A percentile compares a stretch with the other conserved stretches of the same genome.
These are phyloP conservation scores for Romanogobio albipinnatus DNA, from an alignment of 2,113 vertebrate species.

Conservation along the genomic window DNA sequence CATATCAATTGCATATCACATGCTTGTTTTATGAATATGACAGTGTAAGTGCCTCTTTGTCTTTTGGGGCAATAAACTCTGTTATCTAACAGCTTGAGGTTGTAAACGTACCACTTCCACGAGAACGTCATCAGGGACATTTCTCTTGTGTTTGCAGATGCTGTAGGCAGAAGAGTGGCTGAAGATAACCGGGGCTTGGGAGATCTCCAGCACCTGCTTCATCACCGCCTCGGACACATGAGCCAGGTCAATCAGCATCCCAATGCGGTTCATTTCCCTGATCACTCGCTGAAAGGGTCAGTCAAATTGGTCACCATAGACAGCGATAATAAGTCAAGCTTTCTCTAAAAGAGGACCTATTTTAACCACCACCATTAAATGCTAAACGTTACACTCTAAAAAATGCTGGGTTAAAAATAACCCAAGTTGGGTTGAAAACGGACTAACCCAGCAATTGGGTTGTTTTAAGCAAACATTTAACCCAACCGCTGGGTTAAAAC, in stretches of 20 bases:
- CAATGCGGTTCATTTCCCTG: slow-evolving; percentile 91
- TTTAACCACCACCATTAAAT: background rate
- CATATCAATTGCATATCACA: background rate
- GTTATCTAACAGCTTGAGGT: background rate
- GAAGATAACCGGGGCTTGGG: slow-evolving; percentile 89
- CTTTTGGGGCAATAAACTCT: background rate
- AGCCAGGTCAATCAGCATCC: slow-evolving; percentile 89
- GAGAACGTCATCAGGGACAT: slow-evolving; percentile 86
- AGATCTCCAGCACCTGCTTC: slow-evolving; percentile 77
- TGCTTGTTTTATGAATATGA: background rate
- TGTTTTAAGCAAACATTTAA: no score
- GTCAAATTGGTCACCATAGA: background rate
- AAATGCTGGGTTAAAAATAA: no score
- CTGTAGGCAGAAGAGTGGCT: slow-evolving; percentile 90
- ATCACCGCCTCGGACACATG: slow-evolving; percentile 85
- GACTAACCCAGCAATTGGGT: no score
- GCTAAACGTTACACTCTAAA: background rate
- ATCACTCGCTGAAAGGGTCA: slow-evolving; percentile 76
- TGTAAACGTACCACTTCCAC: slow-evolving; percentile 77
- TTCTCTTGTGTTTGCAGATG: slow-evolving; percentile 79
- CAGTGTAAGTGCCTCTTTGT: background rate
- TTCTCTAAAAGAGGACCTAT: background rate
- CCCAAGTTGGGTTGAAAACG: no score
- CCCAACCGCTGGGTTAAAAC: no score
- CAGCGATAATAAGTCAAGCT: background rate